These are phyloP conservation scores for Cynopterus sphinx DNA, from an alignment of 2,797 vertebrate genomes.

Conservation along the genomic window DNA sequence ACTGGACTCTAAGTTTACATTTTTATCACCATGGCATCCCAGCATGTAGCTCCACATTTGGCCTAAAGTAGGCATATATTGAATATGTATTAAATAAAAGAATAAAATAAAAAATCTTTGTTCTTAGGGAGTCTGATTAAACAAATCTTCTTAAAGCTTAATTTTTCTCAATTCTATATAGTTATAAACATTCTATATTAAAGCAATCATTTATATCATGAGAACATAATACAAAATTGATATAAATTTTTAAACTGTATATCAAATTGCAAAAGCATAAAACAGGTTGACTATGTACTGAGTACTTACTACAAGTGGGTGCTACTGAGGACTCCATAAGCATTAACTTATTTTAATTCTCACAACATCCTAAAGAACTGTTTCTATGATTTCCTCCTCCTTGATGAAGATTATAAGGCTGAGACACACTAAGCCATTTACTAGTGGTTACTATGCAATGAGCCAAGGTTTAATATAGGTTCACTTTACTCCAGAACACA, in stretches of 20 bases:
- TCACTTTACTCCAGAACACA: not conserved
- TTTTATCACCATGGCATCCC: not conserved
- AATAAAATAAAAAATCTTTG: not conserved
- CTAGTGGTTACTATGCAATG: accelerated
- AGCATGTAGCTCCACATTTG: not conserved
- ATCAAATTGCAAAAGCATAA: not conserved
- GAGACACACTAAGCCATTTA: not conserved
- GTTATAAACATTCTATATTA: not conserved
- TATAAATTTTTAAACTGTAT: not conserved
- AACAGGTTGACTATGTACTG: not conserved
- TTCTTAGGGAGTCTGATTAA: not conserved
- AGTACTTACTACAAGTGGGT: not conserved
- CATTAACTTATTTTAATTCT: not conserved
- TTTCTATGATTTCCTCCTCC: not conserved
- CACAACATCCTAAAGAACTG: not conserved
- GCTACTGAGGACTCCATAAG: not conserved
- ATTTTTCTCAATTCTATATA: not conserved
- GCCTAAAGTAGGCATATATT: not conserved
- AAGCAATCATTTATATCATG: not conserved
- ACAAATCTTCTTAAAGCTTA: not conserved
- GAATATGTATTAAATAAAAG: conserved; percentile 2
- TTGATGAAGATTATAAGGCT: not conserved
- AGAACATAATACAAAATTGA: not conserved
- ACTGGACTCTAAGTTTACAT: not conserved
- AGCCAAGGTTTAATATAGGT: accelerated